These are phyloP conservation scores for Endomychus coccineus DNA, from an alignment of 2,888 invertebrate genomes.

Conservation along the genomic window DNA sequence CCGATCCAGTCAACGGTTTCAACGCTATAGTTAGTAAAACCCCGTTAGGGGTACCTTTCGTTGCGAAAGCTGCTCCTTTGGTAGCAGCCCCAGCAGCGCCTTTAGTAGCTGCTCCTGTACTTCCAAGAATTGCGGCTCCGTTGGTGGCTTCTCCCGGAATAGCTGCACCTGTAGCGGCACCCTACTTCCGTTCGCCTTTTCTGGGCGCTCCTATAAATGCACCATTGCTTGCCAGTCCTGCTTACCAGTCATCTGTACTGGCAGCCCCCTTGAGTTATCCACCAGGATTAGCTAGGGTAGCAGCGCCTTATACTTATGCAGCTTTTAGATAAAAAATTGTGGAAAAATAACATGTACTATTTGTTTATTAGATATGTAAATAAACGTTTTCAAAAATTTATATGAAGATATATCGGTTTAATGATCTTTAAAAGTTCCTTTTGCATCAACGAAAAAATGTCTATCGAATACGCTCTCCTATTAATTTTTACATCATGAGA, in stretches of 20 bases:
- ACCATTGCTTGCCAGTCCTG: constrained; percentile 23
- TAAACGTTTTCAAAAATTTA: too few relatives aligned
- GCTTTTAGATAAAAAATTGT: constrained; percentile 9
- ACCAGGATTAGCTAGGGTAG: constrained; percentile 15
- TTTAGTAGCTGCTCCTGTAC: constrained; percentile 29
- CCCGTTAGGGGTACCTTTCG: constrained; percentile 32
- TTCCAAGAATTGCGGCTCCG: constrained; percentile 14
- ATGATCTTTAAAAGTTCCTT: too few relatives aligned
- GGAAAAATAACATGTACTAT: too few relatives aligned
- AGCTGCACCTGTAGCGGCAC: constrained; percentile 16
- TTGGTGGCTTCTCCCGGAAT: constrained; percentile 8
- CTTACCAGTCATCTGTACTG: constrained; percentile 20
- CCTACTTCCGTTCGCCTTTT: too few relatives aligned
- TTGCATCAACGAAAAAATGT: too few relatives aligned
- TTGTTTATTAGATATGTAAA: too few relatives aligned
- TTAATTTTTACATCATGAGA: too few relatives aligned
- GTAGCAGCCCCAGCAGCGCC: constrained; percentile 30
- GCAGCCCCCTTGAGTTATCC: constrained; percentile 19
- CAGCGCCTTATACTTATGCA: constrained; percentile 12
- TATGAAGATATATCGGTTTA: too few relatives aligned
- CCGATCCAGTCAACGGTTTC: constrained; percentile 51
- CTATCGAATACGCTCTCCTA: too few relatives aligned
- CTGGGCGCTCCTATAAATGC: constrained; percentile 13
- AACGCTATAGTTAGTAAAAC: constrained; percentile 50
- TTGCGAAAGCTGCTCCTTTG: constrained; percentile 21